Evolutionary conservation across 2,113 vertebrate genomes (phyloP), one percentile per base, ranked within the genome.

Genomic region (Scophthalmus maximus): DNA sequence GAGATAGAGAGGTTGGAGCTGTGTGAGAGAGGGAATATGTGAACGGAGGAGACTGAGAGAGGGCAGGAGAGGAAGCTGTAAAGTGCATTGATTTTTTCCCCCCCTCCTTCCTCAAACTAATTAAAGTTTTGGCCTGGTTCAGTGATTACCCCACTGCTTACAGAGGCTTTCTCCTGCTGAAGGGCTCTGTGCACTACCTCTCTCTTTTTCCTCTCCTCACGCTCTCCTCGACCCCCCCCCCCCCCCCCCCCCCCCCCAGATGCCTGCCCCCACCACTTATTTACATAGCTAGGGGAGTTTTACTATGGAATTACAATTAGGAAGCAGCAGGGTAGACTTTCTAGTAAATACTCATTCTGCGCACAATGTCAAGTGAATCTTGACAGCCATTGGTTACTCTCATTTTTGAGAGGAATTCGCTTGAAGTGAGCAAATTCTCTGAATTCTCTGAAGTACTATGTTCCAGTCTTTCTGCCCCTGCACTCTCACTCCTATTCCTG

Each of bases 51-150:
- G 82, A 72, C 32, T 63, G 69, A 78, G 55, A 30, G 79, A 84
- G 68, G 34, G 46, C 51, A 62, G 78, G 61, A 65, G 81, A 85
- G 73, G 82, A 79, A 82, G 88, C 88, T 86, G 88, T 76, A 89
- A 87, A 86, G 81, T 83, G 81, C 82, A 91, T 92, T 86, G 91
- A 92, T 92, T 91, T 85, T 81, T 82, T 62, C 50, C 81, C 79
- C 78, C 78, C 81, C 84, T 84, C 85, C 79, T 86, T 90, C 81
- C 88, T 90, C 84, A 89, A 91, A 92, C 91, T 92, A 92, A 92
- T 92, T 92, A 92, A 91, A 92, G 90, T 91, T 92, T 90, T 91
- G 82, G 90, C 89, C 89, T 90, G 91, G 87, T 91, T 92, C 91
- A 92, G 88, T 92, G 90, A 92, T 91, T 91, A 90, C 88, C 85